Conservation (phyloP, 1,140 invertebrate species). For the Parasteatoda tepidariorum region DNA sequence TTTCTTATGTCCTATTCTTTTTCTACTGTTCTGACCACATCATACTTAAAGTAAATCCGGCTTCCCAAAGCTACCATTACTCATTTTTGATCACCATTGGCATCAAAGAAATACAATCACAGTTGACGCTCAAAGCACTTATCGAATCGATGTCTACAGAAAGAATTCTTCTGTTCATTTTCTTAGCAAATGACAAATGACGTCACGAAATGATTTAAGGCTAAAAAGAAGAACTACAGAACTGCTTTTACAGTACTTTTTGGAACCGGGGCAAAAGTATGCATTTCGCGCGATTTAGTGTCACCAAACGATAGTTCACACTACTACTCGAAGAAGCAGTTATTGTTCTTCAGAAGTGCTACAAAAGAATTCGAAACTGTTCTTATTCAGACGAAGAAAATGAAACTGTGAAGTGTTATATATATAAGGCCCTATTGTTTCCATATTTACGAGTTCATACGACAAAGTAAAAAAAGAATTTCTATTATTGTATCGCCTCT, state of each 20-base stretch:
- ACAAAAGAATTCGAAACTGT: conserved; percentile 14
- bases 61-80: too few relatives aligned
- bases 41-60: too few relatives aligned
- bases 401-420: conserved; percentile 3
- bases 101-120: too few relatives aligned
- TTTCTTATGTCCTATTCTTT: too few relatives aligned
- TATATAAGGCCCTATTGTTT: conserved; percentile 31
- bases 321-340: conserved; percentile 8
- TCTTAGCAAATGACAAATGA: neutral
- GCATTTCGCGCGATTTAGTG: neutral
- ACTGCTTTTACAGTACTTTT: neutral
- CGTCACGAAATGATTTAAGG: neutral
- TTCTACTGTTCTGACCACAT: too few relatives aligned
- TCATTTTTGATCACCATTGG: too few relatives aligned
- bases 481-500: neutral
- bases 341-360: conserved; percentile 37
- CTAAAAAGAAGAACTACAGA: neutral
- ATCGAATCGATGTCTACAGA: too few relatives aligned
- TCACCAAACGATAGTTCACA: conserved; percentile 7
- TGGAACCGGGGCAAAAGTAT: neutral
- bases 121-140: too few relatives aligned
- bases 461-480: neutral
- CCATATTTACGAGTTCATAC: neutral
- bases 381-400: neutral
- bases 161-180: too few relatives aligned